Evolutionary conservation across 2,888 invertebrate species (phyloP), one percentile per base, ranked within the genome.

Genomic region (Trachelus stipa): DNA sequence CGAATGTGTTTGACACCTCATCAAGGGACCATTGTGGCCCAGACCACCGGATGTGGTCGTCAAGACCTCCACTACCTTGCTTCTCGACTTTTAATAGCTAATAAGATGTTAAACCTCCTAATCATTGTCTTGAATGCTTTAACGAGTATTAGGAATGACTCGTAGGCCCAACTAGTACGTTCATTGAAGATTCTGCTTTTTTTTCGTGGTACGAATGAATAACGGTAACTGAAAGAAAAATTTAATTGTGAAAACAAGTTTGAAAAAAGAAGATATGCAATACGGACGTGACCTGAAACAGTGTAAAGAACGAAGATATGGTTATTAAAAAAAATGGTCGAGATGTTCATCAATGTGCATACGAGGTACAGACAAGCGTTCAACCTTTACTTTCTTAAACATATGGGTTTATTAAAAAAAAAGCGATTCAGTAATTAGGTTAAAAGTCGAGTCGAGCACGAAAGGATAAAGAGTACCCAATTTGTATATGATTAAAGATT

Each of bases 51-150:
- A 84, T 83, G 80, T 83, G 77, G 78, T 35, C 69, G 74, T 69
- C 77, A 34, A 78, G 78, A 84, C 82, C 83, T 75, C 78, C 77
- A 80, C 69, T 80, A 81, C 79, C 77, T 68, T 69, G 40, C 71
- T 34, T 76, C 79, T 81, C 76, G 76, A 69, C 81, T 82, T 82
- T 85, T 84, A 85, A 83, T 79, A 79, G 79, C 74, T 81, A 78
- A 83, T 83, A 82, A 83, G 81, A 79, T 80, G 80, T 40, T 74
- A 74, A 33, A 71, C 71, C 71, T 31, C 31, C 56, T 23, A 56
- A 56, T 56, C 56, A 23, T 56, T 6, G 56, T 56, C 56, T 56
- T 9, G 56, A 23, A 56, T 56, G 23, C 56, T 56, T 56, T 9
- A 15, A 56, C 23, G 56, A 56, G 56, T 56, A 2, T 56, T 56